phyloP scores from a whole-genome alignment of 2,113 vertebrate genomes.

The Stercorarius parasiticus region DNA sequence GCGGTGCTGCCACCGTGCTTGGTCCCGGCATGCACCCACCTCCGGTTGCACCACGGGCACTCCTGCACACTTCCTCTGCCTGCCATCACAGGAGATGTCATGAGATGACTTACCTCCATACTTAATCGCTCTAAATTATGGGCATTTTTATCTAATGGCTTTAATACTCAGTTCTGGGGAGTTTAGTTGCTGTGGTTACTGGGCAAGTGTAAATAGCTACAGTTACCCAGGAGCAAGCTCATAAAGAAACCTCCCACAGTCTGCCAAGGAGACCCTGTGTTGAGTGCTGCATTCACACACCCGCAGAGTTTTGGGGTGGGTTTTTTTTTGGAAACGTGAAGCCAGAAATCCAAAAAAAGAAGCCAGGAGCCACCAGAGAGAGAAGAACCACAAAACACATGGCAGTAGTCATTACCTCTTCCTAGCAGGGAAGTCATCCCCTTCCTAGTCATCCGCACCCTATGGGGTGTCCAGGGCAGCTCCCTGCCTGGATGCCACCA shows the following conservation, averaged over 20 bases:
- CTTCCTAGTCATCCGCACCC: background rate
- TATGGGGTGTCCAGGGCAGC: background rate
- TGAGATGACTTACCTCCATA: background rate
- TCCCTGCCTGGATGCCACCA: background rate
- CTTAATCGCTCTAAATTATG: constrained; percentile 21
- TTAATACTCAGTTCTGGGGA: constrained; percentile 35
- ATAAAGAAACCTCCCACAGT: background rate
- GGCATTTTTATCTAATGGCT: constrained; percentile 48
- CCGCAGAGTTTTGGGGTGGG: background rate
- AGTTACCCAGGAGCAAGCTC: constrained; percentile 7
- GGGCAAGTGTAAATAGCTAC: constrained; percentile 28
- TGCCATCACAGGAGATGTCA: background rate
- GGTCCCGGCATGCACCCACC: background rate
- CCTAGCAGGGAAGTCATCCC: accelerated
- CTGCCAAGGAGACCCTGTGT: background rate
- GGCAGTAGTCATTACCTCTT: accelerated
- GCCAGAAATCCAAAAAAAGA: background rate
- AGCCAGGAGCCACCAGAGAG: background rate
- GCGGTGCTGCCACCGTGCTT: background rate
- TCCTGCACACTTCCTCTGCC: background rate
- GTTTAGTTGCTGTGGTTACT: constrained; percentile 61
- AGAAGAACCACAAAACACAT: background rate
- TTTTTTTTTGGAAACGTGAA: background rate
- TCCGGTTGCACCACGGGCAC: accelerated
- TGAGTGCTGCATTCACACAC: background rate